Evolutionary conservation across 1,140 invertebrate species (phyloP).

Genomic region (Archegozetes longisetosus): DNA sequence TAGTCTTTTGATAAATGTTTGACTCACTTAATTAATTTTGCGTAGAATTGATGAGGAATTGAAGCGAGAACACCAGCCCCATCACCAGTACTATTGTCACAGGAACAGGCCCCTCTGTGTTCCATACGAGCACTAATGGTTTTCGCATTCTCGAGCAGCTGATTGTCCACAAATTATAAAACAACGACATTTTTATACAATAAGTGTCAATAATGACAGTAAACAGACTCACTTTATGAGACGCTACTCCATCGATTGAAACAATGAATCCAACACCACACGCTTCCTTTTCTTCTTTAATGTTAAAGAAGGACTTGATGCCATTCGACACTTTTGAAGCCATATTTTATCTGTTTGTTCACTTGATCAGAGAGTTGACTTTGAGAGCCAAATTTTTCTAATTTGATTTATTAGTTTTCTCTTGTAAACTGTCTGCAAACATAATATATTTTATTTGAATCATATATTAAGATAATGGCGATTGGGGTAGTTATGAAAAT

Average conservation of each 20-base stretch:
- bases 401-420: background rate
- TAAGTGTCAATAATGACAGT: background rate
- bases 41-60: conserved; percentile 87
- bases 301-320: conserved; percentile 3
- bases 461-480: too few relatives aligned
- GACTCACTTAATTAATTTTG: conserved; percentile 54
- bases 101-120: conserved; percentile 92
- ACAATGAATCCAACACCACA: conserved; percentile 96
- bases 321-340: too few relatives aligned
- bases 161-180: conserved; percentile 4
- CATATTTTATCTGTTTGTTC: background rate
- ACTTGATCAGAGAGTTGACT: background rate
- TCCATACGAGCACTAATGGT: conserved; percentile 88
- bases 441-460: too few relatives aligned
- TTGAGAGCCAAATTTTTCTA: background rate
- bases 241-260: conserved; percentile 80
- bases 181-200: background rate
- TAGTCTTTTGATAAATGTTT: too few relatives aligned
- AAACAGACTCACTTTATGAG: conserved; percentile 58
- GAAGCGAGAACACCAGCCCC: conserved; percentile 90
- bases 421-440: too few relatives aligned
- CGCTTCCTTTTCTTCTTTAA: conserved; percentile 14
- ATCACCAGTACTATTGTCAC: conserved; percentile 89
- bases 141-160: conserved; percentile 89
- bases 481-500: too few relatives aligned